Conservation (phyloP, 2,888 invertebrate species). For the Abrostola triplasia region DNA sequence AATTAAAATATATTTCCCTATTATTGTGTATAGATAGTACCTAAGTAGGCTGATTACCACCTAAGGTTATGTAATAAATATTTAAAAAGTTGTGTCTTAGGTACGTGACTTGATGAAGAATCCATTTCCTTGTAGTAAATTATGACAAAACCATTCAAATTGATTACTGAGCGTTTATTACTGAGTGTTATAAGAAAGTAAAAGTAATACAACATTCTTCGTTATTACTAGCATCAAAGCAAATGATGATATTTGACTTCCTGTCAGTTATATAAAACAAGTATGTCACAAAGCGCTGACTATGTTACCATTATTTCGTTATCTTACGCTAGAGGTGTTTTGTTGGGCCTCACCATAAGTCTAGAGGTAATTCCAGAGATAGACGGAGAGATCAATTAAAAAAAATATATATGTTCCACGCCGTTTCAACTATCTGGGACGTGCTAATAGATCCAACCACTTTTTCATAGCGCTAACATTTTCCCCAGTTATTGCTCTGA, state of each 20-base stretch:
- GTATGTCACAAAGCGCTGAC: neutral
- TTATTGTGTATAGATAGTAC: slow-evolving; percentile 15
- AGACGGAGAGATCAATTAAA: too few species aligned
- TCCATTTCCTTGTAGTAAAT: slow-evolving; percentile 19
- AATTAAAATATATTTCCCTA: slow-evolving; percentile 10
- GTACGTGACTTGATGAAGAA: slow-evolving; percentile 32
- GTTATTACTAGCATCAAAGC: neutral
- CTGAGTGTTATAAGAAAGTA: neutral
- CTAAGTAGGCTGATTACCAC: slow-evolving; percentile 4
- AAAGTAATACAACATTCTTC: neutral
- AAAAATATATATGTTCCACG: too few species aligned
- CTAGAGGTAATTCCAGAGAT: too few species aligned
- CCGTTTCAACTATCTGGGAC: neutral
- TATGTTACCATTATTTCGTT: too few species aligned
- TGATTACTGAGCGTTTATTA: neutral
- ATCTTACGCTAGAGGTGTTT: too few species aligned
- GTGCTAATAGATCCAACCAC: neutral
- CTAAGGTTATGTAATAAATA: neutral
- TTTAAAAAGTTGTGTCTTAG: neutral
- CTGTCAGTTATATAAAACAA: neutral
- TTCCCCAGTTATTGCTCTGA: neutral
- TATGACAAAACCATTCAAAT: neutral
- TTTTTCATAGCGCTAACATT: neutral
- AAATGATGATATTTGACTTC: neutral
- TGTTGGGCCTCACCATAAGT: too few species aligned